Base-by-base conservation (phyloP, 2,888 invertebrate genomes). In the Sericinus montela region DNA sequence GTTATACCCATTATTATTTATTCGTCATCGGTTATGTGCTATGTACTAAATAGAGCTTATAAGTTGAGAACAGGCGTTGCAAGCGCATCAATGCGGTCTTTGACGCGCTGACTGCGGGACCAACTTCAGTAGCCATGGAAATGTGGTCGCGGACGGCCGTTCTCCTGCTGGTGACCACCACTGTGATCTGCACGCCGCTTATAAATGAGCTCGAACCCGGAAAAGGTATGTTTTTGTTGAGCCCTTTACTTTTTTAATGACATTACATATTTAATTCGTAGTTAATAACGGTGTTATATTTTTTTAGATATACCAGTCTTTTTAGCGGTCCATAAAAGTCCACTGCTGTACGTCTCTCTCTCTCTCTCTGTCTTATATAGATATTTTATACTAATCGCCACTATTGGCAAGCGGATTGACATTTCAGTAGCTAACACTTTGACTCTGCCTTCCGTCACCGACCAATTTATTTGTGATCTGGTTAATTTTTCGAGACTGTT, bases 41-140 rank as follows among this genome's bases (percentile, higher is more conserved):
- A n/a, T n/a, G 14, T 8, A 4, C 13, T 28, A 43, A 41, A 43
- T 46, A 42, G 48, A 75, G 77, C 75, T 79, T 80, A 77, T 71
- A 78, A 74, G 75, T 69, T 71, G 65, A 66, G 56, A 60, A 58
- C 62, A 51, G 58, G 62, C 63, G 68, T 71, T 70, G 75, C 66
- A 51, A 29, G 65, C 73, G 75, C 79, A 77, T 72, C 72, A 73
- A 69, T 71, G 66, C 64, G 70, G 63, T 48, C 57, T 57, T 62
- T 56, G 63, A 59, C 64, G 61, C 57, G 62, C 63, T 54, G 62
- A 56, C 62, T 62, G 51, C 48, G 36, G 48, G 54, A 43, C 51
- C 58, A 54, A 37, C 56, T 55, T 58, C 79, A 86, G 83, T 87
- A 73, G 65, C 63, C 73, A 88, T 88, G 88, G 75, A 73, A 66